Conservation (phyloP, 2,113 vertebrate species). For the Ahaetulla prasina region DNA sequence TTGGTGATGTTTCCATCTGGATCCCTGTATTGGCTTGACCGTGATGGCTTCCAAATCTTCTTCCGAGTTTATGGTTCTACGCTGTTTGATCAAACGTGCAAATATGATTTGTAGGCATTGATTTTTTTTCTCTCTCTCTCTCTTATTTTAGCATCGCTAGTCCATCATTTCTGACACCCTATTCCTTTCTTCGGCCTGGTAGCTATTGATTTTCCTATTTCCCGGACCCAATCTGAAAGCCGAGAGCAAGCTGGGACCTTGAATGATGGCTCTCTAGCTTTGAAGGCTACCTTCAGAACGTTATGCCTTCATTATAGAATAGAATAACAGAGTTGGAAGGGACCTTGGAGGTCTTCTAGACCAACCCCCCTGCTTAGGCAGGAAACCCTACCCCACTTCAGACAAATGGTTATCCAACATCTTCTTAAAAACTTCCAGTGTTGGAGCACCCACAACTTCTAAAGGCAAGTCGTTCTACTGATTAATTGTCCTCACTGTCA, state of each 20-base stretch:
- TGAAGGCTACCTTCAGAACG: not conserved
- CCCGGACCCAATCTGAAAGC: rapidly evolving
- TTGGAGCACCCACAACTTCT: too few relatives aligned
- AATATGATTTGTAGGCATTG: not conserved
- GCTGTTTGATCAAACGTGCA: not conserved
- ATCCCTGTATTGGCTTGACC: not conserved
- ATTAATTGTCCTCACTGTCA: too few relatives aligned
- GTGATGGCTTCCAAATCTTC: not conserved
- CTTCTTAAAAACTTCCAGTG: too few relatives aligned
- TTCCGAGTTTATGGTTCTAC: not conserved
- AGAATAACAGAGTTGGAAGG: too few relatives aligned
- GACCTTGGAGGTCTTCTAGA: too few relatives aligned
- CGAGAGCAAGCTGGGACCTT: rapidly evolving
- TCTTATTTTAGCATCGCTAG: not conserved
- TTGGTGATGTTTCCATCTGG: not conserved
- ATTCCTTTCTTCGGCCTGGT: not conserved
- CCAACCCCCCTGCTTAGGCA: too few relatives aligned
- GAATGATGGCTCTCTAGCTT: rapidly evolving
- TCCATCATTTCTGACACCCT: not conserved
- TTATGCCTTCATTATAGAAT: not conserved
- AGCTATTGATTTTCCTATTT: not conserved
- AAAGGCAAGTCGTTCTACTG: too few relatives aligned
- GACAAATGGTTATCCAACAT: too few relatives aligned
- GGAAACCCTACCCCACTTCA: too few relatives aligned
- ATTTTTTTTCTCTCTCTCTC: not conserved